Evolutionary conservation across 1,140 invertebrate species (phyloP), one percentile per base, ranked within the genome.

Genomic region (Apis cerana): DNA sequence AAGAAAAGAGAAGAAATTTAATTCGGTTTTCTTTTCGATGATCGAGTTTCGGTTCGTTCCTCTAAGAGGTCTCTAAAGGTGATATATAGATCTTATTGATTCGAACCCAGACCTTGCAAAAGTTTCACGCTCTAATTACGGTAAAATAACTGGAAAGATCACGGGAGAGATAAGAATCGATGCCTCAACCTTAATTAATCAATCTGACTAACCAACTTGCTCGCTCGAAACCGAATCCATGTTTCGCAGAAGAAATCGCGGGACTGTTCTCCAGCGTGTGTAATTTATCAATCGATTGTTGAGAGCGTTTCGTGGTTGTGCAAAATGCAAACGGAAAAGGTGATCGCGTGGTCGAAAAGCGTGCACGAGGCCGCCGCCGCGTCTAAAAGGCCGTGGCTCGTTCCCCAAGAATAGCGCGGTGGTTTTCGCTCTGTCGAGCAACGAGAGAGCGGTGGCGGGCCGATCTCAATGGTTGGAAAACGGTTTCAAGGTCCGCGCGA

Each of bases 401-500:
- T 83, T 86, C 75, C 67, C 65, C 56, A 84, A 82, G 86, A 88
- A 78, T 84, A 64, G 83, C 78, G 75, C 78, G 67, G 33, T 7
- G 62, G 69, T 85, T 88, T 85, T 85, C 87, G 87, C 87, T 88
- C 86, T 83, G 80, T 19, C 87, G 87, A 85, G 71, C 86, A 88
- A 52, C 87, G 86, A 88, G 87, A 88, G 86, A 88, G 86, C 80
- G 86, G 83, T 23, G 71, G 33, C 70, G 50, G 86, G 75, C 80
- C 76, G 86, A 88, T 88, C 86, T 85, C 87, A 86, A 80, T 83
- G 70, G 76, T 80, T 80, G 88, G 83, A 85, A 90, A 90, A 89
- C 77, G 80, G 87, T 90, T 90, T 87, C 89, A 90, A 90, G 89
- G 89, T 90, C 84, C n/a, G 70, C 75, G 61, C 48, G 69, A 84